Evolutionary conservation across 2,888 invertebrate genomes (phyloP).

Genomic region (Julus scandinavius): DNA sequence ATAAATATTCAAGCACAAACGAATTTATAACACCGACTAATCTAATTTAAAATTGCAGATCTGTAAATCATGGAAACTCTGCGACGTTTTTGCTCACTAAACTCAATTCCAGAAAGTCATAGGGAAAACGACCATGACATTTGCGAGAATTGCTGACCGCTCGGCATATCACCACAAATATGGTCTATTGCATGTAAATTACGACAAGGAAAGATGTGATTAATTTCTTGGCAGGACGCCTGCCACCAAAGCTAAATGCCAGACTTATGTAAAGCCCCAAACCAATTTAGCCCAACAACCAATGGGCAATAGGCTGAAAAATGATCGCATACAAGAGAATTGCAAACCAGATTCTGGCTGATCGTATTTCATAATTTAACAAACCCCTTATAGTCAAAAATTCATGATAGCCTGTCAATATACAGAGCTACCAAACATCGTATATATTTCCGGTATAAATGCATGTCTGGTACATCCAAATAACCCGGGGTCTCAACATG

Average conservation of each 20-base stretch:
- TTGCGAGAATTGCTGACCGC: not conserved
- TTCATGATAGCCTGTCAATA: not conserved
- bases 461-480: not conserved
- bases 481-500: not conserved
- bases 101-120: not conserved
- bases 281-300: not conserved
- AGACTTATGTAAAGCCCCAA: not conserved
- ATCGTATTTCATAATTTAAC: conserved; percentile 34
- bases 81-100: not conserved
- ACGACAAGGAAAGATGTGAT: not conserved
- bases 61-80: not conserved
- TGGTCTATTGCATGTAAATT: conserved; percentile 11
- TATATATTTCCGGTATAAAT: conserved; percentile 25
- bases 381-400: not conserved
- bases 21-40: not conserved
- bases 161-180: not conserved
- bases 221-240: not conserved
- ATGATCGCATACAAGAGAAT: not conserved
- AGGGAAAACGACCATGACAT: not conserved
- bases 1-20: not conserved
- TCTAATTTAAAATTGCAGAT: conserved; percentile 9
- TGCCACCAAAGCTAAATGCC: not conserved
- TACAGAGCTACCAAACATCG: not conserved
- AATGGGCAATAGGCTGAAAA: not conserved
- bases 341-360: not conserved